Evolutionary conservation across 2,113 vertebrate species (phyloP), one percentile per base, ranked within the genome.

Genomic region (Todiramphus chloris): DNA sequence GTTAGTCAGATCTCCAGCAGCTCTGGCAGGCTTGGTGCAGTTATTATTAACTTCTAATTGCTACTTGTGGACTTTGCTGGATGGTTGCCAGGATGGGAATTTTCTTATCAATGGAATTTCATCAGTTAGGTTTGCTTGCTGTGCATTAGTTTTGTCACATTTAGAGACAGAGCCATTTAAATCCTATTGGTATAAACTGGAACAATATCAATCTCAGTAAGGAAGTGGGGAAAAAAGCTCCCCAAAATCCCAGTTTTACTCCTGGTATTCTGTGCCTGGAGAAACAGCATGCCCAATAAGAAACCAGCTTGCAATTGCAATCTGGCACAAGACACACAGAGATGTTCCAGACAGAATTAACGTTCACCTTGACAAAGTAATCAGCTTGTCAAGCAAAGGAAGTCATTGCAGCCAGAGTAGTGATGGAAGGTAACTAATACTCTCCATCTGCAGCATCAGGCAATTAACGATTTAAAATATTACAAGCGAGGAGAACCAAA

Each of bases 401-500:
- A 85, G 70, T 58, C 53, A 73, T 62, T 5, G 1, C n/a, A 31
- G 74, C 41, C 81, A 73, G 84, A 53, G 35, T 62, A 74, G 67
- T 79, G 30, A 91, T 13, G 55, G 87, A 87, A 90, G 24, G 75
- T 80, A 94, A 88, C 48, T 64, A 93, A 91, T 66, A 62, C 19
- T 66, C 66, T 73, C 60, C 33, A 60, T 60, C 73, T 89, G 55
- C 48, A 91, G 50, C 84, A 89, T 62, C 63, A 73, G 48, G 89
- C 77, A 87, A 89, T 85, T 75, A 80, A 87, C 41, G 41, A 73
- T 91, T 95, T 93, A 58, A 96, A 89, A 87, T 87, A 84, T 31
- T 83, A 69, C 35, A 78, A 11, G 76, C 64, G 41, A 91, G 21
- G 15, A 87, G 18, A 77, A 84, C 35, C 89, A 41, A 84, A 89